Conservation (phyloP, 2,113 vertebrate species). For the Hyperopisus bebe region DNA sequence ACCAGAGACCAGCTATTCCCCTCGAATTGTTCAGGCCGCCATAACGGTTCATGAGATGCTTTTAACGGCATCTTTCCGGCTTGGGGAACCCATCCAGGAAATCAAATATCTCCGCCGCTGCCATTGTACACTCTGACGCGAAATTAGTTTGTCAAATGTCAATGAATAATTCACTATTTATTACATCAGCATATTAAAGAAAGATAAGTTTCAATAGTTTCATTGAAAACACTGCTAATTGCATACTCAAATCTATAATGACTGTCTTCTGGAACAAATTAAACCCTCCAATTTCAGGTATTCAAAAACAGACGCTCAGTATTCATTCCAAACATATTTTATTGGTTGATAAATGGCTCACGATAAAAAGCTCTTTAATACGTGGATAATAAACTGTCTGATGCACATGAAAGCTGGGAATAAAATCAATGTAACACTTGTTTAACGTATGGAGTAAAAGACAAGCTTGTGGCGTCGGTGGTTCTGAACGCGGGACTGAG, state of each 20-base stretch:
- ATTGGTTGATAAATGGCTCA: constrained; percentile 7
- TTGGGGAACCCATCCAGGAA: not conserved
- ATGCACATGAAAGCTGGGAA: not conserved
- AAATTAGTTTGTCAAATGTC: not conserved
- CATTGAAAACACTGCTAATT: constrained; percentile 3
- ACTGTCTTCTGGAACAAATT: constrained; percentile 5
- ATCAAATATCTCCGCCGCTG: not conserved
- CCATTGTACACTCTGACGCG: not conserved
- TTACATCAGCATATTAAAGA: not conserved
- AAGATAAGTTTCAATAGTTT: not conserved
- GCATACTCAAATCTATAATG: not conserved
- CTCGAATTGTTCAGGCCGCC: not conserved
- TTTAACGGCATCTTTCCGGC: not conserved
- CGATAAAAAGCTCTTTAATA: not conserved
- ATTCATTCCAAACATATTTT: not conserved
- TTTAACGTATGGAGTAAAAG: not conserved
- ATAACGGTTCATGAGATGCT: not conserved
- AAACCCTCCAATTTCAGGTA: constrained; percentile 6
- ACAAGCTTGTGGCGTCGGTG: not conserved
- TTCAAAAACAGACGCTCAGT: not conserved
- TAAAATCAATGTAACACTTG: not conserved
- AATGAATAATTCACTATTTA: constrained; percentile 7
- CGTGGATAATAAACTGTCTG: not conserved
- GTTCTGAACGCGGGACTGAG: not conserved
- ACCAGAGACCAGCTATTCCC: not conserved